Conservation (phyloP, 1,140 invertebrate species). For the Ladona fulva region DNA sequence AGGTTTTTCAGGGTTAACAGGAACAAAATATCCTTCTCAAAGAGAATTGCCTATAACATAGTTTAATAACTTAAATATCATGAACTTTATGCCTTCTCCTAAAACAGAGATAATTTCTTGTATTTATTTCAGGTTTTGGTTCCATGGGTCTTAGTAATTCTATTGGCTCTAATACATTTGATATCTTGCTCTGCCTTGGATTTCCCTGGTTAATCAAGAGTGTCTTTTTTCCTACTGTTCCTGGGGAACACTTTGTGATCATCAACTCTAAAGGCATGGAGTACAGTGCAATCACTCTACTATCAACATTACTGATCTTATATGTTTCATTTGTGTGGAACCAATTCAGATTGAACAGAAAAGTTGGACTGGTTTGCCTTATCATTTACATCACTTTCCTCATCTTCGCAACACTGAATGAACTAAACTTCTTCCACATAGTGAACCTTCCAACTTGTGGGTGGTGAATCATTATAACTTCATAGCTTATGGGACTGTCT, state of each 20-base stretch:
- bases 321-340: constrained; percentile 45
- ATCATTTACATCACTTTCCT: constrained; percentile 52
- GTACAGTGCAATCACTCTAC: constrained; percentile 34
- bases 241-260: constrained; percentile 32
- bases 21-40: no score
- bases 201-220: constrained; percentile 75
- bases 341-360: constrained; percentile 47
- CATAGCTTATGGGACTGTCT: no score
- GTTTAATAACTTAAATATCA: not conserved
- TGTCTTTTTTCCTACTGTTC: constrained; percentile 41
- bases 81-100: not conserved
- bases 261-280: constrained; percentile 54
- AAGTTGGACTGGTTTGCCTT: constrained; percentile 47
- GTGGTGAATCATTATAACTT: not conserved
- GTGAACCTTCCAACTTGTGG: constrained; percentile 39
- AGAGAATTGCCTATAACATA: not conserved
- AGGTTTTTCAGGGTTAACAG: no score
- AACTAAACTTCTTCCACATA: constrained; percentile 43
- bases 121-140: constrained; percentile 55
- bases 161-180: constrained; percentile 73
- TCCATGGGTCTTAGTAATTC: constrained; percentile 79
- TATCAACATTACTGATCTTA: constrained; percentile 47
- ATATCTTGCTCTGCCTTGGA: constrained; percentile 75
- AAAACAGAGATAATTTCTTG: not conserved
- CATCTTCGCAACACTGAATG: constrained; percentile 47